Base-by-base conservation (phyloP, 2,888 invertebrate genomes). In the Cosmopolites sordidus region DNA sequence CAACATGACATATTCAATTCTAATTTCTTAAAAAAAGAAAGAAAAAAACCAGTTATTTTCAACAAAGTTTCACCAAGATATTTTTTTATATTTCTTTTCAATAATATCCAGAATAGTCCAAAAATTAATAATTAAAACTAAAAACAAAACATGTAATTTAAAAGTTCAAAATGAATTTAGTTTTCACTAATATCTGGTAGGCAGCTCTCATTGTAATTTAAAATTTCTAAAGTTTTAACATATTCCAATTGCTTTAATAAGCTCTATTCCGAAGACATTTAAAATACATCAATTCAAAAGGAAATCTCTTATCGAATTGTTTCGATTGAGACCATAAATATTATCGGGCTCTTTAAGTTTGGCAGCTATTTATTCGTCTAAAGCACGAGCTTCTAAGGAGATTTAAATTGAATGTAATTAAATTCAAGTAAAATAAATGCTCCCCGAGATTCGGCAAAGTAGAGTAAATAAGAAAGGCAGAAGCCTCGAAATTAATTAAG, bases 361-460 rank as follows among this genome's bases (percentile, higher is more conserved):
- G 18, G 42, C 17, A 16, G 42, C 16, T 18, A 42, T 17, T 42
- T 42, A 17, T 17, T 42, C 18, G 16, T 42, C n/a, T 42, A 16
- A 16, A 16, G 42, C 14, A 15, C 16, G 14, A 9, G 15, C 39
- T n/a, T 18, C 18, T 42, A 42, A 17, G 42, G 2, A n/a, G 42
- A 42, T 42, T 17, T 42, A 15, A 42, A 18, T 6, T 9, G 11
- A 42, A 16, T 18, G 16, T 53, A 44, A 45, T 42, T 39, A 47
- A 37, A 47, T 39, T 17, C 33, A 17, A 16, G 15, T 37, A 39
- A 42, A 42, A 42, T 42, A 42, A 42, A 42, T 18, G 16, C 42
- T 16, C n/a, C n/a, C 12, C 8, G 42, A 42, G 42, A 42, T n/a
- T 17, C 33, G 33, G 33, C 5, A 9, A 33, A 5, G 33, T 9